These are phyloP conservation scores for Nyctalus aviator DNA, from an alignment of 2,797 vertebrate species.

Conservation along the genomic window DNA sequence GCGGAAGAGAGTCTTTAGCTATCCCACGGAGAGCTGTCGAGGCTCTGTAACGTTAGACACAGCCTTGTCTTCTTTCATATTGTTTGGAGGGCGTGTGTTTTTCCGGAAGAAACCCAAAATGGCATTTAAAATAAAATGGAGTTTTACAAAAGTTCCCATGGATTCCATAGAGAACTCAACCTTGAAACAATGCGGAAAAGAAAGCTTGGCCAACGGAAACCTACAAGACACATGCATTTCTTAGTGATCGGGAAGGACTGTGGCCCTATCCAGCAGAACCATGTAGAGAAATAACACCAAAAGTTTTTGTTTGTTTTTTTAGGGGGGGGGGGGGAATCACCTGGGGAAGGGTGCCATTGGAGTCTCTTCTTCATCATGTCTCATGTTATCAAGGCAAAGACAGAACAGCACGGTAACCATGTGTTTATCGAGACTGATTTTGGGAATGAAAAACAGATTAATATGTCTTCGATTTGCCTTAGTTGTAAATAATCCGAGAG, in stretches of 20 bases:
- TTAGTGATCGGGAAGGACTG: background rate
- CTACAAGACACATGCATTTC: background rate
- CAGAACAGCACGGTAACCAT: background rate
- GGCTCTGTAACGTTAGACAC: constrained; percentile 62
- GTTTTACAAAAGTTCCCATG: constrained; percentile 9
- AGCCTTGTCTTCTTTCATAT: constrained; percentile 70
- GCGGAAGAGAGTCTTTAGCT: constrained; percentile 73
- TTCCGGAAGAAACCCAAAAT: constrained; percentile 62
- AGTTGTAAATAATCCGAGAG: constrained; percentile 76
- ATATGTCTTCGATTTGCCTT: constrained; percentile 42
- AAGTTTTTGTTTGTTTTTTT: too few species aligned
- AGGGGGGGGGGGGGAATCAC: background rate
- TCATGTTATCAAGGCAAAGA: constrained; percentile 63
- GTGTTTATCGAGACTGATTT: constrained; percentile 25
- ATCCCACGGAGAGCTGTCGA: constrained; percentile 66
- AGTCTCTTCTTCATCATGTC: constrained; percentile 60
- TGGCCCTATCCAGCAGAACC: background rate
- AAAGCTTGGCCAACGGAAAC: background rate
- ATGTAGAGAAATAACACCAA: background rate
- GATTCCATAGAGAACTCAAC: constrained; percentile 22
- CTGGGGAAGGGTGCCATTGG: background rate
- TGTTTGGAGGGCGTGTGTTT: constrained; percentile 39
- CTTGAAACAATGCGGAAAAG: constrained; percentile 19
- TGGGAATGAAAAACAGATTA: constrained; percentile 5
- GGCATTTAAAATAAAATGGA: constrained; percentile 63